Evolutionary conservation across 1,140 invertebrate species (phyloP).

Genomic region (Caenorhabditis briggsae): DNA sequence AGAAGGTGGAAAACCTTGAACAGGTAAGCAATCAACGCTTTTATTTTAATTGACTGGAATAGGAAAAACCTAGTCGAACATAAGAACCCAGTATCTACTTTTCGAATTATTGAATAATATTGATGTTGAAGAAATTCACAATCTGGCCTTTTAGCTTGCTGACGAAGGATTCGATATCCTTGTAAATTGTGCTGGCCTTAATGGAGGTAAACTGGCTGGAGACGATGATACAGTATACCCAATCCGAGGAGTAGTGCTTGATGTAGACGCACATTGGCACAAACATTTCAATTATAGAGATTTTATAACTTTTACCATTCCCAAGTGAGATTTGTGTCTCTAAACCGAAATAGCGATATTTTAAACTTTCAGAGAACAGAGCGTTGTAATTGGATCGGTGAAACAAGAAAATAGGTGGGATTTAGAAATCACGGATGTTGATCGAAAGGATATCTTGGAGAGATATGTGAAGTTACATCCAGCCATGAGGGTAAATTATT

Average conservation of each 20-base stretch:
- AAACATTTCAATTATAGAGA: slow-evolving; percentile 63
- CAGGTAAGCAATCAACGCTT: slow-evolving; percentile 4
- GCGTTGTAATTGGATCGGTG: slow-evolving; percentile 84
- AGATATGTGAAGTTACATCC: slow-evolving; percentile 82
- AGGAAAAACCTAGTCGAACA: too few species aligned
- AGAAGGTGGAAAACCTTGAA: slow-evolving; percentile 43
- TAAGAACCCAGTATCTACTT: too few species aligned
- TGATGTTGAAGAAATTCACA: too few species aligned
- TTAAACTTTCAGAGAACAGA: slow-evolving; percentile 78
- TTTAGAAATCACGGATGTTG: slow-evolving; percentile 79
- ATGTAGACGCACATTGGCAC: slow-evolving; percentile 63
- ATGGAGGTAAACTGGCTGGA: slow-evolving; percentile 55
- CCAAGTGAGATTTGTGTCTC: slow-evolving; percentile 33
- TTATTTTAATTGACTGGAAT: too few species aligned
- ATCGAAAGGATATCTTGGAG: slow-evolving; percentile 82
- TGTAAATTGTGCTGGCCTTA: slow-evolving; percentile 60
- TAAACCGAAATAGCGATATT: slow-evolving; percentile 78
- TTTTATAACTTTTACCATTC: slow-evolving; percentile 62
- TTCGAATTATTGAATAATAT: too few species aligned
- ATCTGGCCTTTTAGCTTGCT: slow-evolving; percentile 55
- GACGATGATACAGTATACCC: slow-evolving; percentile 63
- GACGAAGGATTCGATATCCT: slow-evolving; percentile 52
- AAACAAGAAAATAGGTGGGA: slow-evolving; percentile 83
- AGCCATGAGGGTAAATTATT: slow-evolving; percentile 66
- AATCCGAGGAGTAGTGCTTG: slow-evolving; percentile 56